These are phyloP conservation scores for Aphaenogaster ashmeadi DNA, from an alignment of 1,140 invertebrate species.

Conservation along the genomic window DNA sequence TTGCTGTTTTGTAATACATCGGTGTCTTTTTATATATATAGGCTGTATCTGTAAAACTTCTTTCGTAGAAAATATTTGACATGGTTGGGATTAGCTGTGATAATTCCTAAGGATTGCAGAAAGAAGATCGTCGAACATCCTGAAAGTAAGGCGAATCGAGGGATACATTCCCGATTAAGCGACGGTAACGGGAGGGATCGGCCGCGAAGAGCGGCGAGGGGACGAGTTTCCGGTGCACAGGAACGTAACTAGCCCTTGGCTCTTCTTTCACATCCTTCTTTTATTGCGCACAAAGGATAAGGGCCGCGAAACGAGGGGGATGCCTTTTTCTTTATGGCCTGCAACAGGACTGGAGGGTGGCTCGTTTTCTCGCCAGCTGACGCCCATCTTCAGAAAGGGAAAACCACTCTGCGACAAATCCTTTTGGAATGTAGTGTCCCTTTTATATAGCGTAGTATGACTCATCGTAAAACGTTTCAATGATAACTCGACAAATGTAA, in stretches of 20 bases:
- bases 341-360: constrained; percentile 24
- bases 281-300: constrained; percentile 66
- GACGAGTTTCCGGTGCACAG: constrained; percentile 75
- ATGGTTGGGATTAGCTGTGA: neutral
- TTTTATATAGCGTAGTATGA: neutral
- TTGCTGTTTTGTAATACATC: neutral
- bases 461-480: constrained; percentile 14
- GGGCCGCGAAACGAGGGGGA: constrained; percentile 25
- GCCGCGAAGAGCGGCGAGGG: constrained; percentile 14
- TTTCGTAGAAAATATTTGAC: neutral
- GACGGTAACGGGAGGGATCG: constrained; percentile 57
- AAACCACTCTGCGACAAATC: constrained; percentile 32
- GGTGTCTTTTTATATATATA: neutral
- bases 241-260: constrained; percentile 68
- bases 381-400: constrained; percentile 45
- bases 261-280: constrained; percentile 66
- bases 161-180: constrained; percentile 63
- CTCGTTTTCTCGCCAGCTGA: constrained; percentile 74
- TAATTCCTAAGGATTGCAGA: neutral
- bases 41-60: neutral
- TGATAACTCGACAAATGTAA: neutral
- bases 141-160: constrained; percentile 17
- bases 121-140: constrained; percentile 1
- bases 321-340: constrained; percentile 21
- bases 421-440: neutral